Conservation (phyloP, 2,113 vertebrate species). For the Galbula dea region DNA sequence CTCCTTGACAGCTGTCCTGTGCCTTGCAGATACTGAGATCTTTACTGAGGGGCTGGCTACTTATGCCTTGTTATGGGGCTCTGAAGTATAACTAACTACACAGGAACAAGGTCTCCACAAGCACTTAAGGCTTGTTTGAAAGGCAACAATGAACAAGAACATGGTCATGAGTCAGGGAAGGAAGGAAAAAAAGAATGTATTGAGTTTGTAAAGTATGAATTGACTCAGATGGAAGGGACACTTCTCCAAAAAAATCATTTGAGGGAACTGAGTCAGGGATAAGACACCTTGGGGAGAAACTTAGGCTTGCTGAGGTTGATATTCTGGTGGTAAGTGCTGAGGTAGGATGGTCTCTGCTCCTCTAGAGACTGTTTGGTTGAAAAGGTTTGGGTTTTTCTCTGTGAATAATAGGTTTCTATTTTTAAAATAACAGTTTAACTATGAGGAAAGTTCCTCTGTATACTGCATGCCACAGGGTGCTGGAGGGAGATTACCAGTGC, state of each 20-base stretch:
- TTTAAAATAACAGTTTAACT: not conserved
- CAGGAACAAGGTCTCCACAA: not conserved
- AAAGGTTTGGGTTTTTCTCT: not conserved
- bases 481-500: not conserved
- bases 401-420: not conserved
- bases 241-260: not conserved
- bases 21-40: not conserved
- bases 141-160: not conserved
- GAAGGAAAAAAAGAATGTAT: not conserved
- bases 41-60: not conserved
- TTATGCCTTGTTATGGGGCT: not conserved
- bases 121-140: not conserved
- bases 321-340: not conserved
- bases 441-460: not conserved
- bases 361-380: not conserved
- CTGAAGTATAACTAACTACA: not conserved
- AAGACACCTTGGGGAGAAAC: not conserved
- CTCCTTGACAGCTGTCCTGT: not conserved
- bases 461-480: not conserved
- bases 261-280: not conserved
- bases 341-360: not conserved
- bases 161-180: not conserved
- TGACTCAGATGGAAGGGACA: not conserved
- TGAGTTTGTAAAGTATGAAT: not conserved
- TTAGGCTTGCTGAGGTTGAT: not conserved